Conservation (phyloP, 35 echinoderm and acorn worm species). For the Strongylocentrotus purpuratus region DNA sequence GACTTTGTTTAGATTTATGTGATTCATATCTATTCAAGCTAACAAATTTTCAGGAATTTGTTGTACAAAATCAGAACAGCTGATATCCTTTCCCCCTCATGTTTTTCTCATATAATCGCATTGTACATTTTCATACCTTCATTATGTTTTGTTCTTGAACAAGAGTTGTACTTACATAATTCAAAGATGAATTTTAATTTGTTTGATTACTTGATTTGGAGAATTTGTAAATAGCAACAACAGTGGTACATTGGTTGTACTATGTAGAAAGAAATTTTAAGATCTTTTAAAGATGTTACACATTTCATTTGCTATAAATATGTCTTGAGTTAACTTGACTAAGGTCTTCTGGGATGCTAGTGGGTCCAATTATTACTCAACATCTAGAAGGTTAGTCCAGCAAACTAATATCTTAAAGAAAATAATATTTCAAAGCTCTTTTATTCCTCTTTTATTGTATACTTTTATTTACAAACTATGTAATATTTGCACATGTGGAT, state of each 20-base stretch:
- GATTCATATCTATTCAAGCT: background rate
- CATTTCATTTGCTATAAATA: background rate
- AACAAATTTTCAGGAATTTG: too few species aligned
- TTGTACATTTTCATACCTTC: background rate
- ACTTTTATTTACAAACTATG: background rate
- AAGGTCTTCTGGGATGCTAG: background rate
- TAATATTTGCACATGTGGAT: background rate
- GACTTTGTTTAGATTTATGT: background rate
- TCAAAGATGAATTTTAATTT: background rate
- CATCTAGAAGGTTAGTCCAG: too few species aligned
- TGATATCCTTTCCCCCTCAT: background rate
- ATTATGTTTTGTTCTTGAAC: background rate
- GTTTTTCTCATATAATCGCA: background rate
- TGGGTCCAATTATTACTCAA: too few species aligned
- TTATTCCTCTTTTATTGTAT: background rate
- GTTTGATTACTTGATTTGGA: background rate
- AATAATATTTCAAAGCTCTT: too few species aligned
- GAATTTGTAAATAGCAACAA: background rate
- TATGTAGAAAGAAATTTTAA: background rate
- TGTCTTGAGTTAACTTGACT: background rate
- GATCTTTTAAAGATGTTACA: background rate
- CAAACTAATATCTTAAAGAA: too few species aligned
- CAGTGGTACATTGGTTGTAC: background rate
- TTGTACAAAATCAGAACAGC: too few species aligned
- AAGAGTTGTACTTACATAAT: background rate